Evolutionary conservation across 1,140 invertebrate species (phyloP), one percentile per base, ranked within the genome.

Genomic region (Drosophila rufa): DNA sequence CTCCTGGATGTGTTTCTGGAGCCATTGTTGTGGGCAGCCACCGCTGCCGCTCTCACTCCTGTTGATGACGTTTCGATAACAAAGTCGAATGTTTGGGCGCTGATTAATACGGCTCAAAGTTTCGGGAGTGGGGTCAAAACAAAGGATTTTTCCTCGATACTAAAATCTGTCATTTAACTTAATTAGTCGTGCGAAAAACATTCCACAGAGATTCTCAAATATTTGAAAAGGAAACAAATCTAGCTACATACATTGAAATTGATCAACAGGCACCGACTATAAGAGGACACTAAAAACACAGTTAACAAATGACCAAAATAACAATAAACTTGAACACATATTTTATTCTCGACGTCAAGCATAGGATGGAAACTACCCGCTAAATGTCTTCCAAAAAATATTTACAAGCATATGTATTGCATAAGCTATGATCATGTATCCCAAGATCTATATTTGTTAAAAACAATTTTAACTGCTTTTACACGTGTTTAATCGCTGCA

Each of bases 101-200:
- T 87, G 84, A 89, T 89, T 89, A 89, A 89, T 89, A 79, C 74
- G 84, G 65, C 80, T 84, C 73, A 81, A 84, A 62, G 70, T 75
- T 69, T 25, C 7, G 60, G 45, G 11, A 27, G 40, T 12, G 53
- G 14, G 36, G 36, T 3, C 15, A 51, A 89, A 73, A 89, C 84
- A 87, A 87, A 83, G 51, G 76, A 66, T 74, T 82, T 56, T 55
- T 68, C 3, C 68, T 33, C 73, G 68, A 74, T 77, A 78, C 15
- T 19, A 30, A 36, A 33, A 45, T 27, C n/a, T 25, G 57, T 51
- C 68, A 58, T 62, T 79, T 53, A 48, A 47, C 42, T 51, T 87
- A 80, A 89, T 82, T 82, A 89, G 59, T 25, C 22, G 36, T 57
- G 22, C 5, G 1, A 42, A 15, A 66, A 73, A 51, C 66, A 75